A percentile compares a stretch with the other conserved stretches of the same genome.
Evolutionary conservation across 2,113 vertebrate species (phyloP).

Genomic region (Hyperopisus bebe): DNA sequence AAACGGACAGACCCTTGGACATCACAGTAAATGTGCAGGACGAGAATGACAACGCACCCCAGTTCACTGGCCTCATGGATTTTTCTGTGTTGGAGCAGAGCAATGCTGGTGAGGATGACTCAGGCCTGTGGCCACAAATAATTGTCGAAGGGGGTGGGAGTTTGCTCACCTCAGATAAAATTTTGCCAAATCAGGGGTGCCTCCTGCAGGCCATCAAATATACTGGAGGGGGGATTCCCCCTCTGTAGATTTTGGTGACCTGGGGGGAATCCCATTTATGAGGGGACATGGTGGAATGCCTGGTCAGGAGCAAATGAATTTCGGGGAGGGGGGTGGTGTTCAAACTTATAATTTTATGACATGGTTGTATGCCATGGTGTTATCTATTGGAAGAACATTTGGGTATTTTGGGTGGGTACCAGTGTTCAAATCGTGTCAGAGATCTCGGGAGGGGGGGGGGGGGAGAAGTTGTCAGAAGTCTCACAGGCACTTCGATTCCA

Average conservation of each 20-base stretch:
- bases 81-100: slow-evolving; percentile 64
- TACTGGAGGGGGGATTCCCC: too few relatives aligned
- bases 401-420: neutral
- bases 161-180: neutral
- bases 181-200: neutral
- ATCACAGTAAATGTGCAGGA: slow-evolving; percentile 67
- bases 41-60: slow-evolving; percentile 71
- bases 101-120: slow-evolving; percentile 57
- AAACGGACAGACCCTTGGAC: slow-evolving; percentile 60
- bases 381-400: too few relatives aligned
- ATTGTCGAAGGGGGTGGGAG: neutral
- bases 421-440: neutral
- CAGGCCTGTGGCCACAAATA: neutral
- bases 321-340: neutral
- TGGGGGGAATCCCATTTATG: too few relatives aligned
- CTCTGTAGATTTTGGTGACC: too few relatives aligned
- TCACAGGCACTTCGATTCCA: neutral
- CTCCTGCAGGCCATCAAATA: neutral
- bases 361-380: too few relatives aligned
- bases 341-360: too few relatives aligned
- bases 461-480: neutral
- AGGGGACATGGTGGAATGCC: too few relatives aligned
- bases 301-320: neutral
- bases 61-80: slow-evolving; percentile 50
- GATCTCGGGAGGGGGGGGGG: neutral